phyloP scores from a whole-genome alignment of 2,797 vertebrate genomes.

The Trachurus trachurus region DNA sequence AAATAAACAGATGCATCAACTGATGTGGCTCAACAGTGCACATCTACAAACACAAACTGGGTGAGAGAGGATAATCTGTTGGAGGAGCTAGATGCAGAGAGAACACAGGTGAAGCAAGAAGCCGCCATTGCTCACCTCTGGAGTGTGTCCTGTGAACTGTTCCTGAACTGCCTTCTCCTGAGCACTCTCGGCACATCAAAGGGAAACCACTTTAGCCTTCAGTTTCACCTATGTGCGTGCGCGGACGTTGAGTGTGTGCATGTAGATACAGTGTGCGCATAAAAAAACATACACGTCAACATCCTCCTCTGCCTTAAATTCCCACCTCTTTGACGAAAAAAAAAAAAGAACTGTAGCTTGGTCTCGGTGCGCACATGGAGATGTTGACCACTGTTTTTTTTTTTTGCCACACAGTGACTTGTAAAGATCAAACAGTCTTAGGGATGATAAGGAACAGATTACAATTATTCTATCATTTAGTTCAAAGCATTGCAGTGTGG shows the following conservation, averaged over 20 bases:
- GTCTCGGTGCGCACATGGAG: constrained; percentile 43
- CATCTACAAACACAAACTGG: constrained; percentile 65
- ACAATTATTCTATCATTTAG: constrained; percentile 80
- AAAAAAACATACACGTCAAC: constrained; percentile 65
- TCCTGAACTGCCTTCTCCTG: constrained; percentile 72
- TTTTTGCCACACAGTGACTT: constrained; percentile 74
- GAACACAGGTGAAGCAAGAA: constrained; percentile 71
- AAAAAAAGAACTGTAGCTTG: constrained; percentile 42
- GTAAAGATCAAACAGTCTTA: constrained; percentile 81
- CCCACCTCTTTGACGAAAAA: constrained; percentile 49
- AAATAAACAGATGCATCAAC: constrained; percentile 69
- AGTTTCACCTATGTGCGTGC: constrained; percentile 53
- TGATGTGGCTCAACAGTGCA: constrained; percentile 63
- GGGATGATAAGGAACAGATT: constrained; percentile 80
- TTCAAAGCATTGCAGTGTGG: constrained; percentile 82
- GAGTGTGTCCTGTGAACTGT: constrained; percentile 82
- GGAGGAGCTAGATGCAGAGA: constrained; percentile 47
- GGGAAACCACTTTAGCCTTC: constrained; percentile 45
- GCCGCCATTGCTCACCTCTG: constrained; percentile 67
- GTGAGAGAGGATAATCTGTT: constrained; percentile 57
- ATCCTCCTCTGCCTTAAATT: constrained; percentile 57
- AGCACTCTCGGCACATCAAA: constrained; percentile 68
- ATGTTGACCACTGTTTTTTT: constrained; percentile 69
- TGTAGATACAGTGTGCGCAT: constrained; percentile 45
- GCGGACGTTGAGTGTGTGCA: constrained; percentile 48